Evolutionary conservation across 2,888 invertebrate genomes (phyloP), one percentile per base, ranked within the genome.

Genomic region (Gastracanthus pulcherrimus): DNA sequence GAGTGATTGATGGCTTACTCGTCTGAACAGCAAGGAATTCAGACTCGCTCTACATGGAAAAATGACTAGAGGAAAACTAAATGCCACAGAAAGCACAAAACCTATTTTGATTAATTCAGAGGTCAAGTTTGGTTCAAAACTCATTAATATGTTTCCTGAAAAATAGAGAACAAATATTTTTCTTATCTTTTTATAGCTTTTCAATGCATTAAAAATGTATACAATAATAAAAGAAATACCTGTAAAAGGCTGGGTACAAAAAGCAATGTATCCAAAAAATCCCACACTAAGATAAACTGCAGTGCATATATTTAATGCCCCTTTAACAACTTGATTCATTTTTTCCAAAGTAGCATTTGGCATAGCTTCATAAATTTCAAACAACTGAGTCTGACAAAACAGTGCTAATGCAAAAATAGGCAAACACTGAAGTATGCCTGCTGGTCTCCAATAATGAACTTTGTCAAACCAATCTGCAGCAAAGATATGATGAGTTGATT

Each of bases 351-450:
- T 96, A 7, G 97, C 95, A 85, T 97, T 97, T 0, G 97, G 96
- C 64, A 98, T 93, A 0, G 96, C 96, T 87, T 98, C 98, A 90
- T 98, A 98, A 85, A 99, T 96, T 91, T 98, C 98, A 92, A 98
- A 98, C 41, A 98, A 92, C 92, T 98, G 98, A 95, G 98, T 98
- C 92, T 99, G 99, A 92, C 99, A 99, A 84, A 98, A 98, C 76
- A 99, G 93, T 0, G 99, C 98, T 96, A 99, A 97, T 13, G 98
- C 96, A 92, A 99, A 98, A 86, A 99, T 99, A 0, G 99, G 99
- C 84, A 99, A 93, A 90, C 98, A 98, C 87, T 98, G 97, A 70
- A 99, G 92, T 80, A 98, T 93, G 0, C 98, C 98, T 0, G 95
- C 94, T 0, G 97, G 96, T 86, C 95, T 94, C 98, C 98, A 98